These are phyloP conservation scores for Ophiothrix spiculata DNA, from an alignment of 35 echinoderm and acorn worm species.

Conservation along the genomic window DNA sequence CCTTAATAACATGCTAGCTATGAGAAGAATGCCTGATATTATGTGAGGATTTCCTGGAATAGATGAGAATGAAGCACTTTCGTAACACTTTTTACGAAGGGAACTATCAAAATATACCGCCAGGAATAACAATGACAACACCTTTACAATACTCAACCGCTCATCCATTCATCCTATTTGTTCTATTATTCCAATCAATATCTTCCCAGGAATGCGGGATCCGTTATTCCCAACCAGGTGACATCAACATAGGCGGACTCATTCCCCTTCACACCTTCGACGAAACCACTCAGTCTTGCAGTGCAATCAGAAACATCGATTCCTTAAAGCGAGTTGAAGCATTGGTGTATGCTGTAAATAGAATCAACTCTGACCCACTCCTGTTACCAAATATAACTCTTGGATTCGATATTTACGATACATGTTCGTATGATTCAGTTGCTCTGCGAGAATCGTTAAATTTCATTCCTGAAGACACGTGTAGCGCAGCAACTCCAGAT, in stretches of 20 bases:
- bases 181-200: too few relatives aligned
- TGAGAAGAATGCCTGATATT: too few relatives aligned
- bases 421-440: constrained; percentile 70
- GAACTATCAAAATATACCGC: too few relatives aligned
- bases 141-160: too few relatives aligned
- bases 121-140: too few relatives aligned
- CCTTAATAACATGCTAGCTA: too few relatives aligned
- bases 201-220: too few relatives aligned
- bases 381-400: constrained; percentile 69
- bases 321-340: constrained; percentile 79
- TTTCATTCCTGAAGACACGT: constrained; percentile 71
- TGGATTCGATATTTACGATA: constrained; percentile 95
- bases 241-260: constrained; percentile 81
- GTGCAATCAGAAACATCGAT: constrained; percentile 34
- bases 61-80: too few relatives aligned
- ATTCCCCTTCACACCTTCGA: constrained; percentile 78
- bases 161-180: too few relatives aligned
- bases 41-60: too few relatives aligned
- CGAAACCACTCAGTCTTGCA: constrained; percentile 54
- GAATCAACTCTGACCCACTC: constrained; percentile 61
- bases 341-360: constrained; percentile 78
- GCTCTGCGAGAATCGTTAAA: constrained; percentile 71
- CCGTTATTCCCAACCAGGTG: too few relatives aligned
- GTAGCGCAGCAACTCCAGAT: neutral
- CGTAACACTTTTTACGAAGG: too few relatives aligned